A percentile compares a stretch with the other conserved stretches of the same genome.
Conservation (phyloP, 2,888 invertebrate genomes). For the Tachina fera region DNA sequence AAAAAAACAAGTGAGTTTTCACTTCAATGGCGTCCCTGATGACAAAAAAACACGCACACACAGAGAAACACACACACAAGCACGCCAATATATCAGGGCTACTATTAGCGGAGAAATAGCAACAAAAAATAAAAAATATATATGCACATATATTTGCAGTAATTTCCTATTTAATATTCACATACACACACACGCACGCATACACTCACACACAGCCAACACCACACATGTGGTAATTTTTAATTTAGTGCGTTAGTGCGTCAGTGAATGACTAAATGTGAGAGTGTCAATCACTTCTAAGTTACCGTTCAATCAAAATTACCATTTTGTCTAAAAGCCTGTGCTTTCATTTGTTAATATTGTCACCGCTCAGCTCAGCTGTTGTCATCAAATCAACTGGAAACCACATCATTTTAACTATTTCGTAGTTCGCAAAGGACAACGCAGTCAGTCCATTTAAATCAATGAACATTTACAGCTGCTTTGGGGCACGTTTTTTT, state of each 20-base stretch:
- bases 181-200: no score
- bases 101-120: no score
- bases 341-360: background rate
- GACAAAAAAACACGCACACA: no score
- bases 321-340: slow-evolving; percentile 34
- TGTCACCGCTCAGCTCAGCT: slow-evolving; percentile 7
- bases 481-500: background rate
- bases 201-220: no score
- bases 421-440: slow-evolving; percentile 21
- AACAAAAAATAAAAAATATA: no score
- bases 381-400: slow-evolving; percentile 53
- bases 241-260: background rate
- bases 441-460: slow-evolving; percentile 10
- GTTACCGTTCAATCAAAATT: slow-evolving; percentile 46
- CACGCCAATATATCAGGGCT: no score
- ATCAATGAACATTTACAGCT: slow-evolving; percentile 11
- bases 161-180: no score
- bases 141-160: no score
- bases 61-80: no score
- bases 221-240: background rate
- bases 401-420: slow-evolving; percentile 26
- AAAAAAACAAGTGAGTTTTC: no score
- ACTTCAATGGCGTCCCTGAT: no score
- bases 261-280: background rate
- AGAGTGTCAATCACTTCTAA: background rate